These are phyloP conservation scores for Philaenus spumarius DNA, from an alignment of 1,140 invertebrate genomes.

Conservation along the genomic window DNA sequence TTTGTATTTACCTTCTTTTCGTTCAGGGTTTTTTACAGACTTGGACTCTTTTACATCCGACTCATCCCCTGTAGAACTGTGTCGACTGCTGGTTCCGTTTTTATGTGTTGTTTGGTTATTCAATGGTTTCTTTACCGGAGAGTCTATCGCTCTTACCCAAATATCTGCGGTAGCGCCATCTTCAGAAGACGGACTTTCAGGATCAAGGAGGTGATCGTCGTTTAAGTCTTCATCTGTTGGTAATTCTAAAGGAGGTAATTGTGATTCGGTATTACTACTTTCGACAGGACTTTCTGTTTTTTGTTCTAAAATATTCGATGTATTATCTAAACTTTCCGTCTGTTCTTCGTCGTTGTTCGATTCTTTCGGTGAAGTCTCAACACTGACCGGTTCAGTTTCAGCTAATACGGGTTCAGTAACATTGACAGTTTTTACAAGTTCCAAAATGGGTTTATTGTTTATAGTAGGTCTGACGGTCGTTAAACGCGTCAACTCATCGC, in stretches of 20 bases:
- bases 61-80: slow-evolving; percentile 4
- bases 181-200: slow-evolving; percentile 25
- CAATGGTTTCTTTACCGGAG: slow-evolving; percentile 28
- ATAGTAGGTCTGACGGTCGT: slow-evolving; percentile 25
- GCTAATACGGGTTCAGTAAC: slow-evolving; percentile 14
- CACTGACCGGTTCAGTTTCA: not conserved
- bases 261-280: no score
- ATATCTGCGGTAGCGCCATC: slow-evolving; percentile 33
- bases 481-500: slow-evolving; percentile 28
- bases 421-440: no score
- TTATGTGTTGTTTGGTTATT: not conserved
- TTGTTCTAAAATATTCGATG: not conserved
- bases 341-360: not conserved
- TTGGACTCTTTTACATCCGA: slow-evolving; percentile 2
- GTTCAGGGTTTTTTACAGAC: not conserved
- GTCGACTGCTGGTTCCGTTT: not conserved
- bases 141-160: slow-evolving; percentile 33
- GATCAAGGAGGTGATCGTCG: slow-evolving; percentile 1
- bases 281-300: not conserved
- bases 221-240: slow-evolving; percentile 2
- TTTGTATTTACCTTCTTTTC: slow-evolving; percentile 8
- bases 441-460: not conserved
- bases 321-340: not conserved
- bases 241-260: not conserved
- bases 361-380: not conserved